Evolutionary conservation across 2,113 vertebrate species (phyloP), one percentile per base, ranked within the genome.

Genomic region (Stomatorhinus ivindoensis): DNA sequence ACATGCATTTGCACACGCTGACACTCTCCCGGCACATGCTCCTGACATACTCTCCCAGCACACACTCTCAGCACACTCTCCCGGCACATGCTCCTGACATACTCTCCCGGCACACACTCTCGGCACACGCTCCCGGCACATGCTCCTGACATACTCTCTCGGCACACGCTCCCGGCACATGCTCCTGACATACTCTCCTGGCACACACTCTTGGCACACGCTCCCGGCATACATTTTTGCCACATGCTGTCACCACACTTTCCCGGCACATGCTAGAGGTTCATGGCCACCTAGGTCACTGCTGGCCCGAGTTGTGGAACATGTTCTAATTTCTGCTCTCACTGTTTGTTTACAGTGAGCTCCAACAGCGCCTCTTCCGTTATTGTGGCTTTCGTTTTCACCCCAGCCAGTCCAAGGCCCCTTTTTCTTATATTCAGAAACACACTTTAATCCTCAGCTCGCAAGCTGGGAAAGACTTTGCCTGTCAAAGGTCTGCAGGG

Each of bases 151-250:
- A 61, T 24, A 61, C 55, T 24, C 7, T n/a, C 2, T 24, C 1
- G 0, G 7, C 0, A n/a, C 24, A 61, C 0, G 0, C 24, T 61
- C 55, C 7, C 0, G 8, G 0, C 24, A 61, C 55, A 9, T 0
- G 0, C 24, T n/a, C 55, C 55, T n/a, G 24, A 2, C 19, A 61
- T 24, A 61, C 2, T 0, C 24, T 61, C 58, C 24, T 0, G 8
- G 0, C 58, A 61, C 53, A 58, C 53, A 58, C 19, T 7, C 55
- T 3, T 24, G 21, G 6, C 55, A 58, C 55, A n/a, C 55, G 21
- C 21, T n/a, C 7, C 53, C 15, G 4, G 21, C 4, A 55, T 7
- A 55, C 53, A 7, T 15, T 55, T 7, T 19, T 24, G 17, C 4
- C 24, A 76, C 69, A 65, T 0, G 58, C 58, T 65, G 9, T n/a